Evolutionary conservation across 2,113 vertebrate species (phyloP).

Genomic region (Daboia siamensis): DNA sequence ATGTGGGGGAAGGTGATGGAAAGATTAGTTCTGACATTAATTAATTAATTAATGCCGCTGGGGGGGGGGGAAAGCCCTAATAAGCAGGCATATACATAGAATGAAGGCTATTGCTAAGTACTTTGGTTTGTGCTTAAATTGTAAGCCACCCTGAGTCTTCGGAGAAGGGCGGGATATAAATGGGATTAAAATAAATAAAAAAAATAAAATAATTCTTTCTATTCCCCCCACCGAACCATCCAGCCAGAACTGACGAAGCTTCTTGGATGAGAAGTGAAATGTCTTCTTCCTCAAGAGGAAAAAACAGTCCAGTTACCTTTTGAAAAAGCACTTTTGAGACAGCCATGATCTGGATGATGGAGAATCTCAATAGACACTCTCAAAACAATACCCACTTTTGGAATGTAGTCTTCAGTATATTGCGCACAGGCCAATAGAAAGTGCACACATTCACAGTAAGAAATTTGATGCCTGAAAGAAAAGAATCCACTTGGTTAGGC

Average conservation of each 20-base stretch:
- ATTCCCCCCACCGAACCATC: neutral
- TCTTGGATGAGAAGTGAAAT: neutral
- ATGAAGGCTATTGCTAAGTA: too few species aligned
- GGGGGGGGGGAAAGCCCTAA: too few species aligned
- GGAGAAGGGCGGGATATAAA: too few species aligned
- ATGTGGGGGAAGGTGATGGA: too few species aligned
- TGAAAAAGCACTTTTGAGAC: neutral
- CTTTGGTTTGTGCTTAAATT: too few species aligned
- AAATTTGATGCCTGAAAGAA: neutral
- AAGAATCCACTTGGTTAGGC: neutral
- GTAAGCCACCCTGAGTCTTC: too few species aligned
- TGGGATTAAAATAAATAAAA: too few species aligned
- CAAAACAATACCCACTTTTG: neutral
- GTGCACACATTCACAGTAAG: neutral
- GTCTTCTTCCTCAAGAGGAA: too few species aligned
- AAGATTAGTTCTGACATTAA: neutral
- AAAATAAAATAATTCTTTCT: too few species aligned
- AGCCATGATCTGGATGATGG: neutral
- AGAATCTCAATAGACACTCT: neutral
- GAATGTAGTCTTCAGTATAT: neutral
- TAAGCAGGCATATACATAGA: too few species aligned
- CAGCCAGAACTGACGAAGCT: neutral
- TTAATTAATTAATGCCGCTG: too few species aligned
- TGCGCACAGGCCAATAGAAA: neutral
- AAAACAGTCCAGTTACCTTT: neutral